Percentiles rank a stretch among this genome's conserved stretches.
These are phyloP conservation scores for Macrosteles quadrilineatus DNA, from an alignment of 1,140 invertebrate genomes.

Conservation along the genomic window DNA sequence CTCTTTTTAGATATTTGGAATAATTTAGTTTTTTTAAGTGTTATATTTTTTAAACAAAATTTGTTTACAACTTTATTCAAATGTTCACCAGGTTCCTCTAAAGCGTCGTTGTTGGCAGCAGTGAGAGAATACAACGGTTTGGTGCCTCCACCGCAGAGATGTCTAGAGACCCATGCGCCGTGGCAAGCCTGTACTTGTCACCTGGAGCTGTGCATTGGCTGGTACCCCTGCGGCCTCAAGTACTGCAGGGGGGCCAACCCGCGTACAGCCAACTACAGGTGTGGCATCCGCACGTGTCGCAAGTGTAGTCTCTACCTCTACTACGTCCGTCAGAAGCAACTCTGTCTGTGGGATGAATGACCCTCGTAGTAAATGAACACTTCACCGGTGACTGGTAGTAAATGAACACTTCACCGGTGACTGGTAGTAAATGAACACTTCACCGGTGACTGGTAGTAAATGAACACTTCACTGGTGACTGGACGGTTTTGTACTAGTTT, in stretches of 20 bases:
- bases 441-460: not conserved
- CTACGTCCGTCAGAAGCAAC: slow-evolving; percentile 77
- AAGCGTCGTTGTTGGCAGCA: slow-evolving; percentile 53
- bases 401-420: not conserved
- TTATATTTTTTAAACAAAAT: too few relatives aligned
- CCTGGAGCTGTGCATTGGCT: slow-evolving; percentile 78
- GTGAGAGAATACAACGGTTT: slow-evolving; percentile 33
- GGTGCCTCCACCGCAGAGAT: slow-evolving; percentile 51
- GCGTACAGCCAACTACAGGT: slow-evolving; percentile 55
- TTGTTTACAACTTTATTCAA: too few relatives aligned
- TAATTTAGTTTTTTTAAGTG: too few relatives aligned
- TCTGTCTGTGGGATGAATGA: slow-evolving; percentile 89
- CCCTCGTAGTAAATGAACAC: slow-evolving; percentile 36
- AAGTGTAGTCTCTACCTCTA: slow-evolving; percentile 86
- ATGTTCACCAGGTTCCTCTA: slow-evolving; percentile 66
- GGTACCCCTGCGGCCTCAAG: slow-evolving; percentile 93
- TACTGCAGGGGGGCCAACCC: slow-evolving; percentile 82
- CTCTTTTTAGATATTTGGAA: too few relatives aligned
- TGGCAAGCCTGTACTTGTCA: slow-evolving; percentile 75
- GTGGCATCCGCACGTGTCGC: slow-evolving; percentile 93
- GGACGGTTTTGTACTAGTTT: not conserved
- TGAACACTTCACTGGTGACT: not conserved
- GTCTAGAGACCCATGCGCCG: slow-evolving; percentile 63
- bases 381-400: not conserved
- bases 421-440: not conserved